Evolutionary conservation across 1,140 invertebrate species (phyloP), one percentile per base, ranked within the genome.

Genomic region (Venturia canescens): DNA sequence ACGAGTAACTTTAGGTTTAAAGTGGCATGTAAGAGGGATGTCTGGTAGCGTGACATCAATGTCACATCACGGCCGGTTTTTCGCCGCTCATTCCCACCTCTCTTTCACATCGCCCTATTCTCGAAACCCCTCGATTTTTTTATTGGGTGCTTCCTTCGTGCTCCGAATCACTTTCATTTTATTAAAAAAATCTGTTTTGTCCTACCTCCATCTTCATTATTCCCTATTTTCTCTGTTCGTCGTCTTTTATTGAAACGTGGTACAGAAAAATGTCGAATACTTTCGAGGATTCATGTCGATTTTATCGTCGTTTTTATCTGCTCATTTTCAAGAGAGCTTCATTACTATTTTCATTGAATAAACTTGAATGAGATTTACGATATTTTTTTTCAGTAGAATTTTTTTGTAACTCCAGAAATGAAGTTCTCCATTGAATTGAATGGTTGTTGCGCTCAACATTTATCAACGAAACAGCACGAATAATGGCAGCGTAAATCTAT

Each of bases 51-150:
- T 23, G 74, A 78, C 78, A 80, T 78, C 72, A 74, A 80, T 80
- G 78, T 82, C 78, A 74, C 81, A 82, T 82, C 80, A 82, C 81
- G 80, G 82, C 79, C 82, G 74, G 82, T 83, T 83, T 48, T 69
- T n/a, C 48, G 53, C 44, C 72, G 53, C 31, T 63, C 71, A 53
- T 26, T 27, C 69, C 15, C 67, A n/a, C 26, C 76, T 31, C 38
- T 53, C 34, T 75, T n/a, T 57, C 31, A 70, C 74, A 21, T 69
- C 21, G 16, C 38, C 53, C 71, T 13, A 2, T 27, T 63, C 23
- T 63, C n/a, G 50, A 53, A 53, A 16, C 50, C 16, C n/a, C 50
- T 63, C 23, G 26, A 7, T 63, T 26, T 63, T 80, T 34, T 76
- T 74, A 74, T 38, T 76, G 18, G 18, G 15, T 29, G 21, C 27